Conservation (phyloP, 35 echinoderm and acorn worm species). For the Chiridota heheva region DNA sequence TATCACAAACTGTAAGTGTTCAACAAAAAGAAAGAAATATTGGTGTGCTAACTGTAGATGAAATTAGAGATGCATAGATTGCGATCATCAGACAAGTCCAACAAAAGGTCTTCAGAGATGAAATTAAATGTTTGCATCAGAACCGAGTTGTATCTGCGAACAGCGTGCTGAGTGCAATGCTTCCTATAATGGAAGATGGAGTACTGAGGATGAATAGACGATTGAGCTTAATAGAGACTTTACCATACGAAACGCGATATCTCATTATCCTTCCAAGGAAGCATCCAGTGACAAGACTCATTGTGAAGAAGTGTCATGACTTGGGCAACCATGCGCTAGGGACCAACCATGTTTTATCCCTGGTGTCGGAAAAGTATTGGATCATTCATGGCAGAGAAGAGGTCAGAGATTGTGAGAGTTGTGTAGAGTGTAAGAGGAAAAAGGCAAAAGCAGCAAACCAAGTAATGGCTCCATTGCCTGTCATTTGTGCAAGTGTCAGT, state of each 20-base stretch:
- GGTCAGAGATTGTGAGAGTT: conserved; percentile 17
- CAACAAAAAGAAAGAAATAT: too few relatives aligned
- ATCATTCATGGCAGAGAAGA: conserved; percentile 1
- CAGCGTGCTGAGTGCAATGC: background rate
- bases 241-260: conserved; percentile 22
- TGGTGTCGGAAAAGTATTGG: conserved; percentile 19
- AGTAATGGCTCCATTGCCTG: conserved; percentile 17
- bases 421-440: conserved; percentile 3
- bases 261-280: background rate
- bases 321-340: background rate
- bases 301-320: conserved; percentile 3
- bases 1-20: too few relatives aligned
- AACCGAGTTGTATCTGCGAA: background rate
- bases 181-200: background rate
- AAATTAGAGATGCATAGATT: background rate
- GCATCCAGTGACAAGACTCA: background rate
- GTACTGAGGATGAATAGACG: background rate
- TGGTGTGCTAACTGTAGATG: conserved; percentile 3
- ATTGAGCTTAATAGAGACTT: conserved; percentile 1
- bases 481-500: background rate
- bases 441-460: background rate
- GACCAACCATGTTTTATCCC: conserved; percentile 2
- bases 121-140: background rate
- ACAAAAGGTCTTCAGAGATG: background rate
- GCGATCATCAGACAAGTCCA: background rate